Conservation (phyloP, 2,113 vertebrate species). For the Elaphurus davidianus region DNA sequence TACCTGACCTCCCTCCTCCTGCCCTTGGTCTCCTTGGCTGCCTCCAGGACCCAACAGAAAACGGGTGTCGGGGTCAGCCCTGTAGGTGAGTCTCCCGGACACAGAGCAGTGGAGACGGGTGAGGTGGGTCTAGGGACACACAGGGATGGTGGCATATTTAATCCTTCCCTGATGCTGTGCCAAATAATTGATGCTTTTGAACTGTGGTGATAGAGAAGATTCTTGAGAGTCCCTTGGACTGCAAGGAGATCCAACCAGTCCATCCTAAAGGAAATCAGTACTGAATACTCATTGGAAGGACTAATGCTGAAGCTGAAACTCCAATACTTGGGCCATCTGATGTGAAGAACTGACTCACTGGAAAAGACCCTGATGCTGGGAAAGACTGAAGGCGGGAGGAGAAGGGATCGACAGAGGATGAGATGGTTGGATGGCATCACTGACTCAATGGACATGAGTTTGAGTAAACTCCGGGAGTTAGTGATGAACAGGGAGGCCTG, state of each 20-base stretch:
- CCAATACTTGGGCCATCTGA: not conserved
- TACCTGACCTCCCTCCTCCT: not conserved
- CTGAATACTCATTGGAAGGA: not conserved
- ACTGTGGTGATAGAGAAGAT: not conserved
- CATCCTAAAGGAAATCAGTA: not conserved
- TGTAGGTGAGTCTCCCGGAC: rapidly evolving
- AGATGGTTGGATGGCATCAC: not conserved
- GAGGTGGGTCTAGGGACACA: not conserved
- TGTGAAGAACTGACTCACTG: not conserved
- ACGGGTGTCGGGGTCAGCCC: rapidly evolving
- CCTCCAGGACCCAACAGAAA: not conserved
- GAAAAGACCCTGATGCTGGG: not conserved
- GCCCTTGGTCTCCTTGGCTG: not conserved
- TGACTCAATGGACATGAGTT: not conserved
- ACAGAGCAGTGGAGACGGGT: not conserved
- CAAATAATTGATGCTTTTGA: not conserved
- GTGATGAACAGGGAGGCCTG: not conserved
- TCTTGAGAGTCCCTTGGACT: not conserved
- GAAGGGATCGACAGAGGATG: not conserved
- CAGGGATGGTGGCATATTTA: not conserved
- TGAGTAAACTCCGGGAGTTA: not conserved
- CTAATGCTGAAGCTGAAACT: not conserved
- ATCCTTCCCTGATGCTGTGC: not conserved
- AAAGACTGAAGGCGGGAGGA: not conserved
- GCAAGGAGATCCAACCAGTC: not conserved